Evolutionary conservation across 2,888 invertebrate genomes (phyloP).

Genomic region (Bedellia somnulentella): DNA sequence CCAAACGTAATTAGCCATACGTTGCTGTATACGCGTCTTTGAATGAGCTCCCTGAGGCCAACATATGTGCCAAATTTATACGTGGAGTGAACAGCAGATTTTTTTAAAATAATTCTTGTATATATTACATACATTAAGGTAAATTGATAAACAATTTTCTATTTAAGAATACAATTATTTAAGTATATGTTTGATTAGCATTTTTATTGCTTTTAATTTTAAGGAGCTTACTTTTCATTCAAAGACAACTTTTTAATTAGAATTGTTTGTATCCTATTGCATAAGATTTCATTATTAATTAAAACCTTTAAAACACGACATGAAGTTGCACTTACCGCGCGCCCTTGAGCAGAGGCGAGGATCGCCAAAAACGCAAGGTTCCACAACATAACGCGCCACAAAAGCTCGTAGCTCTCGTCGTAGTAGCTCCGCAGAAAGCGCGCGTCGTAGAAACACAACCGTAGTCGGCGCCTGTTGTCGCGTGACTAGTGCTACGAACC

Average conservation of each 20-base stretch:
- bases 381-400: slow-evolving; percentile 34
- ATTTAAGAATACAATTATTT: too few species aligned
- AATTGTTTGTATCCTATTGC: too few species aligned
- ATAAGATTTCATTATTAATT: slow-evolving; percentile 5
- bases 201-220: too few species aligned
- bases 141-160: too few species aligned
- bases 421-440: slow-evolving; percentile 16
- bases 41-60: slow-evolving; percentile 20
- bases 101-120: too few species aligned
- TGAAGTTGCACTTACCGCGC: slow-evolving; percentile 38
- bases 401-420: slow-evolving; percentile 21
- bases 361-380: slow-evolving; percentile 37
- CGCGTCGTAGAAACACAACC: too few species aligned
- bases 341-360: slow-evolving; percentile 46
- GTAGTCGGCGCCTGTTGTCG: slow-evolving; percentile 30
- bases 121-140: too few species aligned
- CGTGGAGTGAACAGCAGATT: too few species aligned
- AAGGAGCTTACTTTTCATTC: too few species aligned
- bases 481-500: slow-evolving; percentile 46
- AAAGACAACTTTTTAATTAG: too few species aligned
- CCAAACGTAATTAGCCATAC: slow-evolving; percentile 22
- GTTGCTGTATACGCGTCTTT: slow-evolving; percentile 14
- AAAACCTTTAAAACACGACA: not conserved
- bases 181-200: too few species aligned
- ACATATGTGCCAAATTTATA: too few species aligned